phyloP scores from a whole-genome alignment of 2,888 invertebrate genomes.

The Dysmachus trigonus region DNA sequence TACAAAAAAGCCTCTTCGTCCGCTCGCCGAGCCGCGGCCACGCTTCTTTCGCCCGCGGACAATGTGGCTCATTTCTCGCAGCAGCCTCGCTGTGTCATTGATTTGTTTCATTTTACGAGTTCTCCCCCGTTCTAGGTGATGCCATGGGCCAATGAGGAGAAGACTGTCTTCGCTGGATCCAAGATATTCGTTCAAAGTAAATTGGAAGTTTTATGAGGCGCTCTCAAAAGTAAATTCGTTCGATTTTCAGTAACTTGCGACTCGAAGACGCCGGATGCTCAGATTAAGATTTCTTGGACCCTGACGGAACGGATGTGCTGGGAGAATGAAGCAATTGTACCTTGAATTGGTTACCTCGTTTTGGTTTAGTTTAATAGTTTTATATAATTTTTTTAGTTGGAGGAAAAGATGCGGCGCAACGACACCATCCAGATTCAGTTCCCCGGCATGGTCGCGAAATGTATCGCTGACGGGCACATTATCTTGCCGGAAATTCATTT shows the following conservation, averaged over 20 bases:
- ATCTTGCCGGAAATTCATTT: slow-evolving; percentile 51
- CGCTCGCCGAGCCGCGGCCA: not conserved
- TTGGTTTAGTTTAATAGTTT: not conserved
- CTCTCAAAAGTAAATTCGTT: slow-evolving; percentile 51
- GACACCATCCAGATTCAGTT: slow-evolving; percentile 51
- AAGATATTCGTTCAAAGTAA: slow-evolving; percentile 76
- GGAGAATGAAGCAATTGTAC: slow-evolving; percentile 58
- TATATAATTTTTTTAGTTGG: not conserved
- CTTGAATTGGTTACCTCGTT: not conserved
- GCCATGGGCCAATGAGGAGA: slow-evolving; percentile 51
- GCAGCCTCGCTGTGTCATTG: not conserved
- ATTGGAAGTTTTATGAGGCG: slow-evolving; percentile 53
- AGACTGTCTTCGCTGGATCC: slow-evolving; percentile 76
- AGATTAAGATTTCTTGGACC: slow-evolving; percentile 67
- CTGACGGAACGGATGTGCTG: slow-evolving; percentile 70
- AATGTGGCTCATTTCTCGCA: not conserved
- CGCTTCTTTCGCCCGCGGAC: not conserved
- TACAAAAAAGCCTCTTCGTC: not conserved
- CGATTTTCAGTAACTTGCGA: slow-evolving; percentile 65
- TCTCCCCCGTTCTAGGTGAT: not conserved
- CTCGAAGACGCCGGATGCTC: slow-evolving; percentile 57
- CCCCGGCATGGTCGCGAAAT: slow-evolving; percentile 40
- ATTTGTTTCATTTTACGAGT: not conserved
- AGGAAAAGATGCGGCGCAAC: slow-evolving; percentile 46
- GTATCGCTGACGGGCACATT: slow-evolving; percentile 50